Base-by-base conservation (phyloP, 1,140 invertebrate species). In the Eumaeus atala region DNA sequence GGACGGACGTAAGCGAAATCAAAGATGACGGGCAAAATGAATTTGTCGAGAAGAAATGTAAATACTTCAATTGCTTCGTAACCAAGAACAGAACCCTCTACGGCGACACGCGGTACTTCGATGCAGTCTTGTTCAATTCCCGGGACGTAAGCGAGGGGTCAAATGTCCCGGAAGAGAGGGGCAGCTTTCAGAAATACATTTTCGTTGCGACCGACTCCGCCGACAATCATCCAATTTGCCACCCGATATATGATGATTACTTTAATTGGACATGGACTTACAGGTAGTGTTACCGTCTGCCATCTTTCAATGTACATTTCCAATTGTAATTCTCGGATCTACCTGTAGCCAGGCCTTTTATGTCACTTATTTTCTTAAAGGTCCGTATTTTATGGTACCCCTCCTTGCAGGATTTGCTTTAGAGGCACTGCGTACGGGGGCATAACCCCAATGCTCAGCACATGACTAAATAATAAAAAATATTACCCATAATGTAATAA, bases 181-280 rank as follows among this genome's bases (percentile, higher is more conserved):
- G 64, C n/a, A 0, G 17, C 0, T 54, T 58, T 48, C 89, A 90
- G 54, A 75, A 79, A 38, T 90, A 89, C 67, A 72, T 90, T 3
- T 89, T 87, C 54, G 71, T 76, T 6, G 73, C 74, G 0, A 86
- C 78, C 8, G 74, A 83, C 57, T 86, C 83, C 1, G 61, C 78
- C 5, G 73, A 73, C 52, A 79, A 83, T 48, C 83, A 72, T 59
- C 79, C 79, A 10, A 59, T 80, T 6, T 86, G 81, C 49, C 58
- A 73, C 60, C 12, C 60, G 18, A 37, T 62, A 40, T 85, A 76
- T 53, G 74, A 87, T 11, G 44, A 66, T 37, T 86, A 77, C 54
- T 90, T 92, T 59, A 93, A 93, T 65, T 90, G 91, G 88, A 93
- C 91, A 28, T 91, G 89, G 82, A 90, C 90, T 5, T 93, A 93